Conservation (phyloP, 2,888 invertebrate species). For the Lysandra coridon region DNA sequence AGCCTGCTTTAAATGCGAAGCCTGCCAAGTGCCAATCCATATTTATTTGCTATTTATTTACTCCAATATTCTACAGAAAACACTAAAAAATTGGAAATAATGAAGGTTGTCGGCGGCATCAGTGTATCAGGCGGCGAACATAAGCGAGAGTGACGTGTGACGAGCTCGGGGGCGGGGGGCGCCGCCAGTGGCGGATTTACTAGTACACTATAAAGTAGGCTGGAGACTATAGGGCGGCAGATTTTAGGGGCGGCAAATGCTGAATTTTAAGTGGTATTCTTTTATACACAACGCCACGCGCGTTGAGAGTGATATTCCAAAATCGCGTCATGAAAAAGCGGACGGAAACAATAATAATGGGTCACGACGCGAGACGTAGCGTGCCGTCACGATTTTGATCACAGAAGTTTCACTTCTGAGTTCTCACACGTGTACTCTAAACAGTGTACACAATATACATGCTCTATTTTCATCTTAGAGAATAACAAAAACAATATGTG, state of each 20-base stretch:
- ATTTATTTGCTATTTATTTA: not conserved
- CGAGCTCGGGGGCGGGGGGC: constrained; percentile 41
- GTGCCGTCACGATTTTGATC: too few species aligned
- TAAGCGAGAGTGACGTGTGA: constrained; percentile 48
- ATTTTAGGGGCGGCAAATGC: too few species aligned
- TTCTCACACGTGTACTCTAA: too few species aligned
- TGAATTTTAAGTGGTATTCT: not conserved
- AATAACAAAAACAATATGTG: too few species aligned
- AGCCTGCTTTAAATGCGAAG: not conserved
- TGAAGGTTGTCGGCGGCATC: constrained; percentile 26
- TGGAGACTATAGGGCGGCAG: not conserved
- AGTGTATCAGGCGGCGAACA: constrained; percentile 47
- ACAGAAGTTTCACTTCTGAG: too few species aligned
- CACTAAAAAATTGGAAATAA: not conserved
- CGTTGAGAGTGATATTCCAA: too few species aligned
- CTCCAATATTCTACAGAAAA: not conserved
- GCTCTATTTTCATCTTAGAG: too few species aligned
- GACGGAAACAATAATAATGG: too few species aligned
- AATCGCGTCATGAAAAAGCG: too few species aligned
- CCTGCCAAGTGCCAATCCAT: not conserved
- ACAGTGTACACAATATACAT: too few species aligned
- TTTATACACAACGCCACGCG: not conserved
- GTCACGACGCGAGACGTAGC: too few species aligned
- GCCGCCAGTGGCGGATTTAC: constrained; percentile 29
- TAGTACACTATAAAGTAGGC: not conserved